Percentiles rank a stretch among this genome's conserved stretches.
Conservation (phyloP, 2,888 invertebrate species). For the Pseudeuparius sepicola region DNA sequence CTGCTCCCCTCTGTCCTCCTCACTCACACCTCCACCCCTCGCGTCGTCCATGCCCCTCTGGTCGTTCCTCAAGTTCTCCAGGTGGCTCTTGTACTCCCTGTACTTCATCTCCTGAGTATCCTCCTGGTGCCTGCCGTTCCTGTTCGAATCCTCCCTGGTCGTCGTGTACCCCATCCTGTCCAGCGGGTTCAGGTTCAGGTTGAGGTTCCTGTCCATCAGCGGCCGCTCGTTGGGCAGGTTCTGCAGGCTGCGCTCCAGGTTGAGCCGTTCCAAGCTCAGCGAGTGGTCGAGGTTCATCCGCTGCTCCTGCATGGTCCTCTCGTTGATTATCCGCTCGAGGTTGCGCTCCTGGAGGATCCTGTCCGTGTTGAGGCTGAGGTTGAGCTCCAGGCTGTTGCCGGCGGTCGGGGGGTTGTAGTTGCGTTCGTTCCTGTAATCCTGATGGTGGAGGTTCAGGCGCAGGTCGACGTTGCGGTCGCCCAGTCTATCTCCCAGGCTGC, state of each 20-base stretch:
- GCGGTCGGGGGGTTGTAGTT: conserved; percentile 18
- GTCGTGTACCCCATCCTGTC: conserved; percentile 25
- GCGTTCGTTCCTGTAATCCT: conserved; percentile 27
- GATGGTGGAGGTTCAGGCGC: conserved; percentile 35
- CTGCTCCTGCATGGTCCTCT: conserved; percentile 30
- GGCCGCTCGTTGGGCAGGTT: conserved; percentile 16
- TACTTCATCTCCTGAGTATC: conserved; percentile 34
- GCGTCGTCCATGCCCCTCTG: conserved; percentile 26
- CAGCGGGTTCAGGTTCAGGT: conserved; percentile 21
- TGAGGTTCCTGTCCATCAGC: conserved; percentile 34
- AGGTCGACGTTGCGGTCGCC: conserved; percentile 38
- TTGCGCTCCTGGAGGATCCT: conserved; percentile 33
- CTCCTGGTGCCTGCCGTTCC: conserved; percentile 21
- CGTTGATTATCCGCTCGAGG: conserved; percentile 34
- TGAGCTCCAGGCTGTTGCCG: conserved; percentile 33
- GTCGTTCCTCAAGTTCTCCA: conserved; percentile 35
- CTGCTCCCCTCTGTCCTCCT: conserved; percentile 31
- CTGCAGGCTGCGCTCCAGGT: conserved; percentile 27
- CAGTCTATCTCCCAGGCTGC: conserved; percentile 37
- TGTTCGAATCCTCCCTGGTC: conserved; percentile 18
- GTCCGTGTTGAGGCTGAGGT: conserved; percentile 34
- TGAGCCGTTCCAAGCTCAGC: conserved; percentile 33
- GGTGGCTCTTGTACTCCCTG: conserved; percentile 38
- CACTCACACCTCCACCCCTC: conserved; percentile 25
- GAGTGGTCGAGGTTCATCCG: conserved; percentile 31